phyloP scores from a whole-genome alignment of 2,113 vertebrate species.

The Sphyrna mokarran region DNA sequence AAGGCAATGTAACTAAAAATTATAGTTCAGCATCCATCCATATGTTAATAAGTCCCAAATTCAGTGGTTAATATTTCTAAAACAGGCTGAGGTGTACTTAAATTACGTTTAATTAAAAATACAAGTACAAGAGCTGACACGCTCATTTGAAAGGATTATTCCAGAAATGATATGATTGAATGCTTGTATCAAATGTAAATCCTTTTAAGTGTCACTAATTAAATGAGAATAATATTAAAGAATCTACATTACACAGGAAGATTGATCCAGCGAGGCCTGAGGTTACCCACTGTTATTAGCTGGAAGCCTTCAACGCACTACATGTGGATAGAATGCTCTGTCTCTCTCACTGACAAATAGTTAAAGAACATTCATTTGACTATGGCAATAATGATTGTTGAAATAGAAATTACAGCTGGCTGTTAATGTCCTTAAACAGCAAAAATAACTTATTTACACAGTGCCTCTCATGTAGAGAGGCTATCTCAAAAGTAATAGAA shows the following conservation, averaged over 20 bases:
- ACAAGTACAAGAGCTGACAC: not conserved
- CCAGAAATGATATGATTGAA: slow-evolving; percentile 15
- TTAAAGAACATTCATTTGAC: not conserved
- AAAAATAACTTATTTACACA: too few relatives aligned
- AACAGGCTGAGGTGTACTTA: not conserved
- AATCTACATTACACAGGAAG: not conserved
- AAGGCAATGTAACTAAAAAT: not conserved
- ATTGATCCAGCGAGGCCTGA: not conserved
- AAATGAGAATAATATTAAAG: slow-evolving; percentile 1
- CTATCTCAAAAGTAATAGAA: too few relatives aligned
- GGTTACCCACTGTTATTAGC: not conserved
- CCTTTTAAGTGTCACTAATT: not conserved
- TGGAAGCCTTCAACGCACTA: not conserved
- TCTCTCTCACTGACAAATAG: not conserved
- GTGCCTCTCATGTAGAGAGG: too few relatives aligned
- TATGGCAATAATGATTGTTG: not conserved
- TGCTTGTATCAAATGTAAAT: slow-evolving; percentile 24
- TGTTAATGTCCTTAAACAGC: not conserved
- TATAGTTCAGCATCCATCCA: not conserved
- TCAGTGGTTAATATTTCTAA: not conserved
- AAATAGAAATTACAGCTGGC: not conserved
- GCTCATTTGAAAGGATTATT: slow-evolving; percentile 19
- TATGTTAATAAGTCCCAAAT: not conserved
- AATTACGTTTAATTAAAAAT: slow-evolving; percentile 11
- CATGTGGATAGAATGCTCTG: not conserved